phyloP scores from a whole-genome alignment of 2,888 invertebrate species.

The Ligdia adustata region DNA sequence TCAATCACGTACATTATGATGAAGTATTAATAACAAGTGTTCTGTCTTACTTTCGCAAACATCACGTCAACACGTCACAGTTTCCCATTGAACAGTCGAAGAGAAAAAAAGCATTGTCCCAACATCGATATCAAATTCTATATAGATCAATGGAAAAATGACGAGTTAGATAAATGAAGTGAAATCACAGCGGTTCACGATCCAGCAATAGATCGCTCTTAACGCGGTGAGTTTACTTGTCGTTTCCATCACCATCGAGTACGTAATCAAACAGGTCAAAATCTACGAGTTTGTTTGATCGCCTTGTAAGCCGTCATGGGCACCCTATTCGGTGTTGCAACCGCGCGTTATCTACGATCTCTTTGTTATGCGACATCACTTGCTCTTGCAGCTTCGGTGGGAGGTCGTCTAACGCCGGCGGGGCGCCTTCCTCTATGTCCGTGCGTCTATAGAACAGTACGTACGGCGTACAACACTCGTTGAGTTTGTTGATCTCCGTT shows the following conservation, averaged over 20 bases:
- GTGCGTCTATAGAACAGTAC: constrained; percentile 88
- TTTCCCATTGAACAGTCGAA: too few relatives aligned
- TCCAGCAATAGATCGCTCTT: too few relatives aligned
- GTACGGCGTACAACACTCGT: constrained; percentile 91
- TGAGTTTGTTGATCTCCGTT: constrained; percentile 85
- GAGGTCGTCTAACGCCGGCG: constrained; percentile 58
- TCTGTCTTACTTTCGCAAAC: too few relatives aligned
- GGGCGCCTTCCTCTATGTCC: constrained; percentile 68
- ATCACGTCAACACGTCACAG: too few relatives aligned
- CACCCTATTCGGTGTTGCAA: constrained; percentile 44
- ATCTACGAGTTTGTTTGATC: constrained; percentile 56
- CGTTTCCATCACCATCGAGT: neutral
- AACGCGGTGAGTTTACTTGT: too few relatives aligned
- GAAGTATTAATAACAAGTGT: too few relatives aligned
- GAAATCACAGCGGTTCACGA: too few relatives aligned
- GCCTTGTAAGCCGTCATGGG: constrained; percentile 58
- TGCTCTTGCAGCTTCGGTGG: constrained; percentile 59
- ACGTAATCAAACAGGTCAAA: constrained; percentile 52
- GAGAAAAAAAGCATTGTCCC: too few relatives aligned
- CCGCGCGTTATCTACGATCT: constrained; percentile 56
- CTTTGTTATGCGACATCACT: constrained; percentile 65
- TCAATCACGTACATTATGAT: too few relatives aligned
- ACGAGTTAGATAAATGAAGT: too few relatives aligned
- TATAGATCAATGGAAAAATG: too few relatives aligned
- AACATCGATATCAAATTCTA: too few relatives aligned